A percentile compares a stretch with the other conserved stretches of the same genome.
These are phyloP conservation scores for Nesoenas mayeri DNA, from an alignment of 2,113 vertebrate species.

Conservation along the genomic window DNA sequence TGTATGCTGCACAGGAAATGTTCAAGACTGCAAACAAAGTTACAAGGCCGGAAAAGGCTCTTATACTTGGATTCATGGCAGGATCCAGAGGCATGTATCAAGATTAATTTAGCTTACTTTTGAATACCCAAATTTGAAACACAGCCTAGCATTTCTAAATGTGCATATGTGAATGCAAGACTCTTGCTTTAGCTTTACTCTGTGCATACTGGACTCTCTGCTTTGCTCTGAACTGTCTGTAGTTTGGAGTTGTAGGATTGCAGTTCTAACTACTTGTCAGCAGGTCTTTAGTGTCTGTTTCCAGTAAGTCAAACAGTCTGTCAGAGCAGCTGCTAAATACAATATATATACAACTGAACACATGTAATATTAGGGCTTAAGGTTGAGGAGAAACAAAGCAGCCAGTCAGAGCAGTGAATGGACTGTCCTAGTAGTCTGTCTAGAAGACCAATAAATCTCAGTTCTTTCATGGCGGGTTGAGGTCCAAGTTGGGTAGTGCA, in stretches of 20 bases:
- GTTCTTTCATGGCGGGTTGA: not conserved
- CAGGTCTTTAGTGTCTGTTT: not conserved
- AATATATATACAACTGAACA: not conserved
- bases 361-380: not conserved
- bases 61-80: conserved; percentile 99
- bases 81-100: conserved; percentile 89
- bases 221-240: not conserved
- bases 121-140: not conserved
- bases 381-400: not conserved
- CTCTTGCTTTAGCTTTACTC: not conserved
- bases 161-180: not conserved
- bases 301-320: not conserved
- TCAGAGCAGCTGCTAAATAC: not conserved
- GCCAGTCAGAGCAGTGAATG: not conserved
- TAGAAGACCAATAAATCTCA: not conserved
- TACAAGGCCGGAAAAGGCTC: conserved; percentile 95
- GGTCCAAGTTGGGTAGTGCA: not conserved
- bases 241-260: not conserved
- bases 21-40: conserved; percentile 99
- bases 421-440: not conserved
- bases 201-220: not conserved
- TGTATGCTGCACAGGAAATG: conserved; percentile 98
- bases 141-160: not conserved
- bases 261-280: not conserved
- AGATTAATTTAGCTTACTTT: not conserved